Evolutionary conservation across 2,888 invertebrate species (phyloP).

Genomic region (Gonocerus acuteangulatus): DNA sequence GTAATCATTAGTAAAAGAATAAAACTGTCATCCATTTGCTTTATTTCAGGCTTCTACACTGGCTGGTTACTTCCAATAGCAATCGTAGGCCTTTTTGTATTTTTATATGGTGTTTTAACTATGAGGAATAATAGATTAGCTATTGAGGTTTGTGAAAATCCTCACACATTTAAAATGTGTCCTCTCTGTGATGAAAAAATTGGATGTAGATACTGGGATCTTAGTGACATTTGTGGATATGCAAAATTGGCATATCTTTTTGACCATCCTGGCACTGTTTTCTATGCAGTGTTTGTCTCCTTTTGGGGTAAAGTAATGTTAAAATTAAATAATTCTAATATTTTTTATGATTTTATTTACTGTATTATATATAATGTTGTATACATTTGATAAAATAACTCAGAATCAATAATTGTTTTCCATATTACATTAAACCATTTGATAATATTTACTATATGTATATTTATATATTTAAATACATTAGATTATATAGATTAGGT

Average conservation of each 20-base stretch:
- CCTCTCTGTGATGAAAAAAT: constrained; percentile 49
- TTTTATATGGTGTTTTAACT: constrained; percentile 49
- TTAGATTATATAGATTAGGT: no score
- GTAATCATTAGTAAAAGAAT: no score
- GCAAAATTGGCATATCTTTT: constrained; percentile 49
- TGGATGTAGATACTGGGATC: constrained; percentile 49
- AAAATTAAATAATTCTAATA: not conserved
- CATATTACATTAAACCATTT: no score
- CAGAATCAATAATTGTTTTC: no score
- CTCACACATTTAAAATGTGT: constrained; percentile 48
- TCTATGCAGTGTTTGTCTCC: constrained; percentile 50
- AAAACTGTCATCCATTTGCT: no score
- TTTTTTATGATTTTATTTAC: not conserved
- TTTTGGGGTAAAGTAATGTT: constrained; percentile 46
- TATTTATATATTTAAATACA: no score
- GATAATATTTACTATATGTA: no score
- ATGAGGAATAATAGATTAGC: constrained; percentile 47
- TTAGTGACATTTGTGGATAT: constrained; percentile 49
- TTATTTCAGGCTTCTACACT: constrained; percentile 49
- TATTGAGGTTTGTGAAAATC: constrained; percentile 47
- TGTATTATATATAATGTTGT: no score
- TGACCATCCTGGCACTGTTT: constrained; percentile 52
- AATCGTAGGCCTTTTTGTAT: constrained; percentile 49
- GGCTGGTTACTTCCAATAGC: constrained; percentile 52
- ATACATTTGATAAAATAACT: no score